phyloP scores from a whole-genome alignment of 1,140 invertebrate species.

The Bradynema listronoti region DNA sequence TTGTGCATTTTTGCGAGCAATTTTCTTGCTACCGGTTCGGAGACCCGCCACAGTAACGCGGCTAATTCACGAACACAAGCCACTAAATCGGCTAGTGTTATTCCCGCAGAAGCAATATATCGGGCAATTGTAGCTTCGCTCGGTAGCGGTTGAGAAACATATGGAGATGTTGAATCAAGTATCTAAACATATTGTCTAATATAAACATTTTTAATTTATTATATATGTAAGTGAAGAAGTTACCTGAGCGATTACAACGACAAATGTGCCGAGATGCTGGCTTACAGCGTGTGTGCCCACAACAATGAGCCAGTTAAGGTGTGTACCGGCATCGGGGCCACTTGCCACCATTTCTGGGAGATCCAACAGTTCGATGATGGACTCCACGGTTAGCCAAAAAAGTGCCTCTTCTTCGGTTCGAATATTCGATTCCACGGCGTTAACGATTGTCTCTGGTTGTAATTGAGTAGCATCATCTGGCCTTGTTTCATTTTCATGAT shows the following conservation, averaged over 20 bases:
- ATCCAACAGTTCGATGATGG: not conserved
- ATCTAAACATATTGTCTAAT: too few relatives aligned
- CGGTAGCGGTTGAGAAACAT: too few relatives aligned
- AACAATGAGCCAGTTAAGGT: not conserved
- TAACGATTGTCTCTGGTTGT: too few relatives aligned
- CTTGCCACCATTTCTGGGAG: not conserved
- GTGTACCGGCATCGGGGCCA: not conserved
- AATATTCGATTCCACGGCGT: too few relatives aligned
- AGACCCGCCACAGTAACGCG: not conserved
- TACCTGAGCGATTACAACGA: conserved; percentile 4
- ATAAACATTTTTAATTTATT: not conserved
- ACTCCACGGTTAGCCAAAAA: too few relatives aligned
- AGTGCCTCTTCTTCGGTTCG: too few relatives aligned
- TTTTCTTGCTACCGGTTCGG: too few relatives aligned
- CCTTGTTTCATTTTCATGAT: too few relatives aligned
- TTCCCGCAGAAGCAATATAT: not conserved
- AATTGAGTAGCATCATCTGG: too few relatives aligned
- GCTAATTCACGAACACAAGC: conserved; percentile 3
- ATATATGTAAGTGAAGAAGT: not conserved
- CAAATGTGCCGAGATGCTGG: conserved; percentile 1
- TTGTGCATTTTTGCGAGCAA: not conserved
- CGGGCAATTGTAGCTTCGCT: too few relatives aligned
- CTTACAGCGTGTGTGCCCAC: conserved; percentile 4
- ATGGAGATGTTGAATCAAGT: too few relatives aligned
- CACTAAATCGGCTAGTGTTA: conserved; percentile 3